Evolutionary conservation across 2,113 vertebrate genomes (phyloP).

Genomic region (Urocitellus parryii): DNA sequence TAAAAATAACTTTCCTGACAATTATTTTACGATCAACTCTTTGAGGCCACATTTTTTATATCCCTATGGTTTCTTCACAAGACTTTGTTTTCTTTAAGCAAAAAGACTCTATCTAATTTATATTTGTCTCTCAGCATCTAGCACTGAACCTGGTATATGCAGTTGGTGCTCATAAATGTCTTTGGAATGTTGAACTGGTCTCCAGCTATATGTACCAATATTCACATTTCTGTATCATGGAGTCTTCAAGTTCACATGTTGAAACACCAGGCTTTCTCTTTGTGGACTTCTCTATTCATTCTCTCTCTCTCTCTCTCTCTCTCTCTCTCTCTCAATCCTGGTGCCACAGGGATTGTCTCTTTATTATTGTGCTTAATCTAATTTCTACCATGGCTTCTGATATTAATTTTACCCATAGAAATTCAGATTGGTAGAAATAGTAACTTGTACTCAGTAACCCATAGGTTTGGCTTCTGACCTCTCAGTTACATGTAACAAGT

Average conservation of each 20-base stretch:
- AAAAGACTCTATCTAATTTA: background rate
- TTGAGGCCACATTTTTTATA: background rate
- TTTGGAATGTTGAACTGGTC: background rate
- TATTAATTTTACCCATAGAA: background rate
- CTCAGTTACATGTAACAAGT: background rate
- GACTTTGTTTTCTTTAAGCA: background rate
- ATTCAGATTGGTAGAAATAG: constrained; percentile 8
- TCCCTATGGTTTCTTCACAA: background rate
- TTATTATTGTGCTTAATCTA: background rate
- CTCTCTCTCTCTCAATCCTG: background rate
- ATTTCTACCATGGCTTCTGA: background rate
- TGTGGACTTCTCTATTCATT: too few species aligned
- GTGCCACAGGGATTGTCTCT: background rate
- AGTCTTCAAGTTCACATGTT: background rate
- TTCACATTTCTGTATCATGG: background rate
- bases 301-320: too few species aligned
- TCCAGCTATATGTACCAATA: background rate
- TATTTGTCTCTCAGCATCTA: background rate
- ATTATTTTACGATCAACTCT: background rate
- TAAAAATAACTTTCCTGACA: background rate
- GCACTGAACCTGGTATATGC: background rate
- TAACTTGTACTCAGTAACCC: background rate
- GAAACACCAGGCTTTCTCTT: background rate
- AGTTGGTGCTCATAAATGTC: background rate
- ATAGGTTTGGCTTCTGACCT: background rate